Evolutionary conservation across 2,888 invertebrate genomes (phyloP).

Genomic region (Ptychoptera contaminata): DNA sequence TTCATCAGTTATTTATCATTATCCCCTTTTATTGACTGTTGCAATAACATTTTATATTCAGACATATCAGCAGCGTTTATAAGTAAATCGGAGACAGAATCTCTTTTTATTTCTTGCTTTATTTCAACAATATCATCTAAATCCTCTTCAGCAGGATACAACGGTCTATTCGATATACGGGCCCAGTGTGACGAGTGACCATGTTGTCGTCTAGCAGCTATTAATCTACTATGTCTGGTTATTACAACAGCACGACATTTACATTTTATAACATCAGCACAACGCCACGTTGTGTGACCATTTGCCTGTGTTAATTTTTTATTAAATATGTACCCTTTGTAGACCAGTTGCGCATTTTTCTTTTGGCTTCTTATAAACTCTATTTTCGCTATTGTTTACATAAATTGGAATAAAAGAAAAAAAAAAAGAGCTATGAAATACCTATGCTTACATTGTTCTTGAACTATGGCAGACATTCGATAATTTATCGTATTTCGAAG

Average conservation of each 20-base stretch:
- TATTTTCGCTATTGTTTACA: slow-evolving; percentile 15
- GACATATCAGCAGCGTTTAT: no score
- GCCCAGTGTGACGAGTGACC: slow-evolving; percentile 23
- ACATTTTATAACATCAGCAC: slow-evolving; percentile 27
- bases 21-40: no score
- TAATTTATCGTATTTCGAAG: no score
- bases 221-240: slow-evolving; percentile 23
- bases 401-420: not conserved
- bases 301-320: slow-evolving; percentile 32
- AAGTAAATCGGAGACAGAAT: no score
- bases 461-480: no score
- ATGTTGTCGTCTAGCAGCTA: slow-evolving; percentile 24
- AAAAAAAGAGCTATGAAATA: not conserved
- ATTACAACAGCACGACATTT: slow-evolving; percentile 31
- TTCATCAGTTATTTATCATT: no score
- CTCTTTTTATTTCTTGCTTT: no score
- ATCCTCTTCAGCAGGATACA: slow-evolving; percentile 27
- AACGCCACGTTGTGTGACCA: slow-evolving; percentile 32
- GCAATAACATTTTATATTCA: no score
- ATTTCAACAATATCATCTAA: slow-evolving; percentile 27
- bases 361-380: slow-evolving; percentile 32
- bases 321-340: slow-evolving; percentile 29
- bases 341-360: slow-evolving; percentile 32
- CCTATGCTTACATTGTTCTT: not conserved
- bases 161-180: slow-evolving; percentile 25